phyloP scores from a whole-genome alignment of 2,113 vertebrate genomes.

The Climacteris rufus region DNA sequence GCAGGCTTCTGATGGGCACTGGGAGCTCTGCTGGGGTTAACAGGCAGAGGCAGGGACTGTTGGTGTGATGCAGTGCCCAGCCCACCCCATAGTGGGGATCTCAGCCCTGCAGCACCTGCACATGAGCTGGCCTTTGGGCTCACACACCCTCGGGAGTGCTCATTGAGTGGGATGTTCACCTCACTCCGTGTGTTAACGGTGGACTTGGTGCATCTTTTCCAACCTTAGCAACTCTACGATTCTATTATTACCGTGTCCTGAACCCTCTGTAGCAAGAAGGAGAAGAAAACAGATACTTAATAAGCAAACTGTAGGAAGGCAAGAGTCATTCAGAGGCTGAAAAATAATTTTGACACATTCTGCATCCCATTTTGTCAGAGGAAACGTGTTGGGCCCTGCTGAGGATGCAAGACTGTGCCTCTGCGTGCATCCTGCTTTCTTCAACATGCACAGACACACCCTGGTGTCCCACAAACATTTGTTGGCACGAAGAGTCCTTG shows the following conservation, averaged over 20 bases:
- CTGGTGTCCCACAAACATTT: background rate
- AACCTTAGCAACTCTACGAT: background rate
- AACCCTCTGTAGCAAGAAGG: background rate
- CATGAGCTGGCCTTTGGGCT: background rate
- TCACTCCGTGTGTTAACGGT: accelerated
- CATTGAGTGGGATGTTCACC: background rate
- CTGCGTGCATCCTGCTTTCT: accelerated
- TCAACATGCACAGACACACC: background rate
- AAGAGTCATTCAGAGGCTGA: background rate
- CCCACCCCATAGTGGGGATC: too few species aligned
- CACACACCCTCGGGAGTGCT: background rate
- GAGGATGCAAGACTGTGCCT: background rate
- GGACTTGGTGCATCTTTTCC: background rate
- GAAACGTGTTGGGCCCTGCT: background rate
- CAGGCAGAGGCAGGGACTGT: background rate
- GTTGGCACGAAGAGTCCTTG: background rate
- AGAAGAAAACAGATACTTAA: background rate
- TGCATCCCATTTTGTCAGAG: background rate
- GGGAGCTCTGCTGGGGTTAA: background rate
- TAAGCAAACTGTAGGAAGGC: background rate
- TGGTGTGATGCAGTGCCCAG: background rate
- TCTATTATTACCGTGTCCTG: background rate
- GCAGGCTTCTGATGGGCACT: background rate
- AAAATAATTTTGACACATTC: background rate
- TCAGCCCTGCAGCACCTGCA: background rate